These are phyloP conservation scores for Tiliqua scincoides DNA, from an alignment of 2,113 vertebrate genomes.

Conservation along the genomic window DNA sequence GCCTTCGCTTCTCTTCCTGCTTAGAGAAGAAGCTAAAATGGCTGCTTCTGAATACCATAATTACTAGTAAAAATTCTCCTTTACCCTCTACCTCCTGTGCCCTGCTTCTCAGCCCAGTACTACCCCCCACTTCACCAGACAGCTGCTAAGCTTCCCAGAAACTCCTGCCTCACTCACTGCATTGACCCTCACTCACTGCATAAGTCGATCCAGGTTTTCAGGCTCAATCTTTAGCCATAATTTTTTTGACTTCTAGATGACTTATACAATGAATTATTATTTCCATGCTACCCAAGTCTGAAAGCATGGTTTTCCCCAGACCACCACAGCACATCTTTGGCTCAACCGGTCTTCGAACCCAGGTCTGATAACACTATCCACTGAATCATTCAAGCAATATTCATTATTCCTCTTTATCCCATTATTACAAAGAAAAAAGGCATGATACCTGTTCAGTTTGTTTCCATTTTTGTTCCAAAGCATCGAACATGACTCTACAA, in stretches of 20 bases:
- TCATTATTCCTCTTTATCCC: background rate
- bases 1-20: no score
- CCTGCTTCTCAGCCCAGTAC: no score
- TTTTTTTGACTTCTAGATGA: no score
- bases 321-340: background rate
- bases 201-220: no score
- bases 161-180: no score
- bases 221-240: background rate
- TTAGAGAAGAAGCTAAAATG: no score
- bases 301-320: background rate
- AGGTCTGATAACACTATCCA: background rate
- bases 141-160: no score
- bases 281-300: background rate
- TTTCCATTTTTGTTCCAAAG: constrained; percentile 99
- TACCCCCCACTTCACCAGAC: no score
- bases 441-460: constrained; percentile 93
- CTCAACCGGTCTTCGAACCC: background rate
- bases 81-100: no score
- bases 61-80: no score
- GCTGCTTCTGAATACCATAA: no score
- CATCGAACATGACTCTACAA: constrained; percentile 99
- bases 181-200: no score
- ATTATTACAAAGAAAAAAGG: background rate
- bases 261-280: background rate
- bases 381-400: background rate